Percentiles rank a stretch among this genome's conserved stretches.
Conservation (phyloP, 2,113 vertebrate genomes). For the Lophochroa leadbeateri region DNA sequence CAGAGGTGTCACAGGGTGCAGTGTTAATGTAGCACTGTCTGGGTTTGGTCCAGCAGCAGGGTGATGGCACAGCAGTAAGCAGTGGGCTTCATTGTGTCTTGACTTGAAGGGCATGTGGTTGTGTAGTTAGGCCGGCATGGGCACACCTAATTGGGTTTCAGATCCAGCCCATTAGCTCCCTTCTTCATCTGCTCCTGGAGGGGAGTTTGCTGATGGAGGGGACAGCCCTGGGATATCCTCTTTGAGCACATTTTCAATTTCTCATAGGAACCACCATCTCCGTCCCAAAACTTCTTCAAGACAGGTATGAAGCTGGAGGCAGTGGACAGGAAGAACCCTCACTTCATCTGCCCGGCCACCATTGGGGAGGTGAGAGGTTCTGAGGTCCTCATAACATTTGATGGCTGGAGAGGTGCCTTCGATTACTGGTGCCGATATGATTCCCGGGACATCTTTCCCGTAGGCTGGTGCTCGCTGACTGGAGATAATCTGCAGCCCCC, state of each 20-base stretch:
- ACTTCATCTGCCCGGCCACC: slow-evolving; percentile 98
- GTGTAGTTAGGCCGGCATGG: not conserved
- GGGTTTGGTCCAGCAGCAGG: not conserved
- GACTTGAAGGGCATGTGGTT: not conserved
- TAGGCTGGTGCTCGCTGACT: slow-evolving; percentile 96
- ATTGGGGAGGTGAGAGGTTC: slow-evolving; percentile 96
- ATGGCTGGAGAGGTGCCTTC: slow-evolving; percentile 98
- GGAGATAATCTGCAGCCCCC: slow-evolving; percentile 98
- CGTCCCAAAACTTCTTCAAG: slow-evolving; percentile 95
- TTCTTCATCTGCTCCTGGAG: not conserved
- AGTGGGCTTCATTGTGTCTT: not conserved
- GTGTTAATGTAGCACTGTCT: not conserved
- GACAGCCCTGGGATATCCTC: not conserved
- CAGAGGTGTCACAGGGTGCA: not conserved
- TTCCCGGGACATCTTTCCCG: slow-evolving; percentile 98
- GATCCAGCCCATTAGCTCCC: not conserved
- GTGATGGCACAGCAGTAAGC: not conserved
- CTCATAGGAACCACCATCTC: slow-evolving; percentile 91
- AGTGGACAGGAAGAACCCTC: slow-evolving; percentile 98
- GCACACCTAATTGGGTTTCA: not conserved
- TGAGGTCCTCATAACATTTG: slow-evolving; percentile 98
- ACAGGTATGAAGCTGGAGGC: slow-evolving; percentile 99
- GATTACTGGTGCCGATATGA: slow-evolving; percentile 99
- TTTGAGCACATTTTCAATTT: slow-evolving; percentile 15
- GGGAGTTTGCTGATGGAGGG: not conserved